Percentiles rank a stretch among this genome's conserved stretches.
Conservation (phyloP, 2,797 vertebrate genomes). For the Synanceia verrucosa region DNA sequence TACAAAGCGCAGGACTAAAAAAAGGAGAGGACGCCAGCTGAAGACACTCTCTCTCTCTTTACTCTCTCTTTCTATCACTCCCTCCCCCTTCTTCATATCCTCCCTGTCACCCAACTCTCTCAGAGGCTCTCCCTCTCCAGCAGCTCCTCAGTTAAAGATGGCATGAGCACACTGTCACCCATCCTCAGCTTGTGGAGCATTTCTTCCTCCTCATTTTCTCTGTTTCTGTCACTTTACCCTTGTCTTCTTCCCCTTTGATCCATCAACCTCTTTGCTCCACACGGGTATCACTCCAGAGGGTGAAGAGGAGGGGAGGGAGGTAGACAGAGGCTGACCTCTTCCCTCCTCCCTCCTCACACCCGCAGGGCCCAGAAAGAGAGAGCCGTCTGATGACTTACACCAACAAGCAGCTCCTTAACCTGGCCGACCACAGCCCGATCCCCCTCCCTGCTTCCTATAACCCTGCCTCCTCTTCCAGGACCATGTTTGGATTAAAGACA, state of each 20-base stretch:
- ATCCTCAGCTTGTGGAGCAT: conserved; percentile 54
- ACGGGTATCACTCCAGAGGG: conserved; percentile 41
- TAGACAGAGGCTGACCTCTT: conserved; percentile 65
- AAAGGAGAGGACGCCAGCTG: conserved; percentile 55
- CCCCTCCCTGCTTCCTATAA: conserved; percentile 12
- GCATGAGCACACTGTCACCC: conserved; percentile 68
- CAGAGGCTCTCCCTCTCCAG: conserved; percentile 58
- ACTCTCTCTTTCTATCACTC: conserved; percentile 37
- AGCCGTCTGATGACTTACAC: conserved; percentile 77
- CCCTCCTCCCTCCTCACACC: conserved; percentile 30
- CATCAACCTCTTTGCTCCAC: conserved; percentile 22
- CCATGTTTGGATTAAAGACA: conserved; percentile 93
- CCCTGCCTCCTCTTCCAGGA: conserved; percentile 38
- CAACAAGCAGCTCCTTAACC: conserved; percentile 61
- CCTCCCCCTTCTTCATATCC: conserved; percentile 44
- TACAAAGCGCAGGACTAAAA: conserved; percentile 68
- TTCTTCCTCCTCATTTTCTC: conserved; percentile 12
- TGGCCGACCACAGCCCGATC: conserved; percentile 25
- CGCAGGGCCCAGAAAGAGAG: conserved; percentile 45
- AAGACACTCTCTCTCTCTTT: conserved; percentile 55
- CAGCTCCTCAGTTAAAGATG: conserved; percentile 61
- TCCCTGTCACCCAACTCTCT: conserved; percentile 61
- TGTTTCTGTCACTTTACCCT: conserved; percentile 13
- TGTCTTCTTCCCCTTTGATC: not conserved
- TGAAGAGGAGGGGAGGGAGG: conserved; percentile 44